These are phyloP conservation scores for Phyllostomus hastatus DNA, from an alignment of 2,113 vertebrate species.

Conservation along the genomic window DNA sequence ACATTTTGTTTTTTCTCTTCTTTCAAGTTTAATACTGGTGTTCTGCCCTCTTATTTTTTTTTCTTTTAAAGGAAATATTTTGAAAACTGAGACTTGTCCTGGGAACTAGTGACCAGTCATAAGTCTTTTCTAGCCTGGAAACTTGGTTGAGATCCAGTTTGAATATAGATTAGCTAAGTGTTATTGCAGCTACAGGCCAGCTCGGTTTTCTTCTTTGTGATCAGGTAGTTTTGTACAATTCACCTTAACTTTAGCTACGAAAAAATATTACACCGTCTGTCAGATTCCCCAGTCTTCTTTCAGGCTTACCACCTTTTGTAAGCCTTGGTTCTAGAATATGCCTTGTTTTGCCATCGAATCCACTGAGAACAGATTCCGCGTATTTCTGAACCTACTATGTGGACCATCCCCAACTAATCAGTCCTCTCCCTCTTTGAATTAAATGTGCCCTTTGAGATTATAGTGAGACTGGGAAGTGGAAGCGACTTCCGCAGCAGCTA, in stretches of 20 bases:
- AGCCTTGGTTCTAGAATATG: not conserved
- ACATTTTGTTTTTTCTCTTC: conserved; percentile 14
- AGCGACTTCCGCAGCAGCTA: not conserved
- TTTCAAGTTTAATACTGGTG: conserved; percentile 52
- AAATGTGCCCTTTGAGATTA: not conserved
- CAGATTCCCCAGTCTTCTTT: not conserved
- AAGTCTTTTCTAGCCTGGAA: conserved; percentile 62
- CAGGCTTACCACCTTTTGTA: not conserved
- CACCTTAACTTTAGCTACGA: conserved; percentile 50
- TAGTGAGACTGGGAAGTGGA: not conserved
- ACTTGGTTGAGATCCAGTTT: conserved; percentile 66
- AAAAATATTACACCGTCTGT: not conserved
- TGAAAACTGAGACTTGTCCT: conserved; percentile 64
- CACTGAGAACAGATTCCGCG: not conserved
- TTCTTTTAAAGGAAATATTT: conserved; percentile 67
- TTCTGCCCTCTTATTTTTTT: not conserved
- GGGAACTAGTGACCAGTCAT: conserved; percentile 60
- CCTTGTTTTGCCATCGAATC: not conserved
- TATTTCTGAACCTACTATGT: not conserved
- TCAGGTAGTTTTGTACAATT: conserved; percentile 41
- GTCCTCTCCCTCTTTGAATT: not conserved
- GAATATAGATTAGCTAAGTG: conserved; percentile 69
- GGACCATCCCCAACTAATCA: not conserved
- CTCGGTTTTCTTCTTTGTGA: conserved; percentile 52
- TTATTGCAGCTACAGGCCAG: conserved; percentile 36